Percentiles rank a stretch among this genome's conserved stretches.
Conservation (phyloP, 2,797 vertebrate species). For the Merluccius polli region DNA sequence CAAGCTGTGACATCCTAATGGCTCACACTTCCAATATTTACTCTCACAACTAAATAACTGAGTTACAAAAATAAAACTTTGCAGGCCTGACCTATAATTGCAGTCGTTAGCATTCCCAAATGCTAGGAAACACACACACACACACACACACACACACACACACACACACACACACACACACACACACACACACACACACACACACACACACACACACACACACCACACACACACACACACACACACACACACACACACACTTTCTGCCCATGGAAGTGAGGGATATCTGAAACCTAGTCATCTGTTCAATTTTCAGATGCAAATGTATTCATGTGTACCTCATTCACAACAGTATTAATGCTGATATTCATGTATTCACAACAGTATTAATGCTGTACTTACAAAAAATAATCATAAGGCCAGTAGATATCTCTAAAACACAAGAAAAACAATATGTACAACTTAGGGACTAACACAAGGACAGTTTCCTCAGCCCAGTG, state of each 20-base stretch:
- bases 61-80: constrained; percentile 69
- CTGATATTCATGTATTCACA: no score
- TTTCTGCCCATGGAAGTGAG: constrained; percentile 48
- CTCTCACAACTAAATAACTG: constrained; percentile 50
- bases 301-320: constrained; percentile 41
- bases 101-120: constrained; percentile 64
- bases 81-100: constrained; percentile 64
- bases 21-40: constrained; percentile 26
- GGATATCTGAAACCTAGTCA: constrained; percentile 46
- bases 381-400: neutral
- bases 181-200: no score
- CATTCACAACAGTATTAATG: constrained; percentile 40
- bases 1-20: constrained; percentile 15
- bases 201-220: constrained; percentile 6
- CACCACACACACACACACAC: no score
- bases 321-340: constrained; percentile 37
- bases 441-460: constrained; percentile 60
- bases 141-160: no score
- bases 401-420: constrained; percentile 16
- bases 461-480: constrained; percentile 38
- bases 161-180: no score
- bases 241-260: neutral
- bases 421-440: constrained; percentile 20
- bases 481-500: constrained; percentile 27
- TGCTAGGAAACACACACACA: no score